A percentile compares a stretch with the other conserved stretches of the same genome.
Evolutionary conservation across 2,888 invertebrate genomes (phyloP).

Genomic region (Amphipoea lucens): DNA sequence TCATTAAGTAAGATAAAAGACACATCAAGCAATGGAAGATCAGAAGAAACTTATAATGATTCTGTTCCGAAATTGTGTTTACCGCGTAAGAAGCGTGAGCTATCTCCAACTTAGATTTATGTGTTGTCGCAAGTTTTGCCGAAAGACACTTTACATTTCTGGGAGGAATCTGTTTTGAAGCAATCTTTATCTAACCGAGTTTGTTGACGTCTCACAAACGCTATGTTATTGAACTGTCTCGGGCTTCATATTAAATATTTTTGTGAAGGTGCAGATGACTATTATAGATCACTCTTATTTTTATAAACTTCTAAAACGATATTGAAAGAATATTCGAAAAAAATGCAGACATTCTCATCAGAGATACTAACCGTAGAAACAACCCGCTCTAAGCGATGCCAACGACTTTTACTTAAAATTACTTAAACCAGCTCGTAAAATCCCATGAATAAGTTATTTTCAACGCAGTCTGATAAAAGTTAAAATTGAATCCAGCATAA

Average conservation of each 20-base stretch:
- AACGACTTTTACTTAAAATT: slow-evolving; percentile 10
- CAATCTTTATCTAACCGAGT: slow-evolving; percentile 46
- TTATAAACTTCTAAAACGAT: neutral
- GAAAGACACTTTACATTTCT: slow-evolving; percentile 38
- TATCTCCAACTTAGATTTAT: slow-evolving; percentile 52
- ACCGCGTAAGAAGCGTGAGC: slow-evolving; percentile 35
- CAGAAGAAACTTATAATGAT: slow-evolving; percentile 36
- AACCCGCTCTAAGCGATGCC: neutral
- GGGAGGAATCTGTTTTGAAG: slow-evolving; percentile 49
- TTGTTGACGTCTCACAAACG: slow-evolving; percentile 47
- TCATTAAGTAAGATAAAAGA: slow-evolving; percentile 1
- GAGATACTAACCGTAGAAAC: neutral
- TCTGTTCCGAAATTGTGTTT: slow-evolving; percentile 42
- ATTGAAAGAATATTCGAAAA: neutral
- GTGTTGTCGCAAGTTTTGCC: slow-evolving; percentile 48
- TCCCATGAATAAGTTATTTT: slow-evolving; percentile 42
- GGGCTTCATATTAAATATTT: neutral
- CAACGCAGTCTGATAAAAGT: slow-evolving; percentile 47
- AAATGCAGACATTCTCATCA: neutral
- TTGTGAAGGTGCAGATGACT: neutral
- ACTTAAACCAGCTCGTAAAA: slow-evolving; percentile 23
- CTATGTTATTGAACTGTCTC: slow-evolving; percentile 40
- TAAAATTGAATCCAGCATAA: slow-evolving; percentile 57
- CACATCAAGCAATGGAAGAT: neutral
- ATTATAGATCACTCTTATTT: slow-evolving; percentile 5